Evolutionary conservation across 2,113 vertebrate species (phyloP).

Genomic region (Brachypteracias leptosomus): DNA sequence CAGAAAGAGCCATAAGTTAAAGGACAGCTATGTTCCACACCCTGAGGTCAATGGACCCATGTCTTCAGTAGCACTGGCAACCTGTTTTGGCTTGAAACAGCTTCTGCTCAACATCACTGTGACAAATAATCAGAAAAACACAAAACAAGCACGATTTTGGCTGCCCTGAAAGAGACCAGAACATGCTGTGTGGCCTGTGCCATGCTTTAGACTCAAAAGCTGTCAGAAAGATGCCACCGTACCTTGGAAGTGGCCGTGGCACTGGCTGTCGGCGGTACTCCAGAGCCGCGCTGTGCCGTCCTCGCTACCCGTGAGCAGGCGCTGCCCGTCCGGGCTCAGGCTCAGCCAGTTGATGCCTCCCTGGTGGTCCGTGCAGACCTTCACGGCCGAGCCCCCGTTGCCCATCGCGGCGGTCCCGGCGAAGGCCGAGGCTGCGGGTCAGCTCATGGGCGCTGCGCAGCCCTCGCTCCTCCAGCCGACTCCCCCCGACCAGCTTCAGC

Average conservation of each 20-base stretch:
- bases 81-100: neutral
- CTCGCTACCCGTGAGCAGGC: conserved; percentile 81
- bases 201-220: neutral
- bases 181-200: neutral
- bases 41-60: neutral
- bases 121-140: neutral
- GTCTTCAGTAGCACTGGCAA: neutral
- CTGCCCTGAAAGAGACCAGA: neutral
- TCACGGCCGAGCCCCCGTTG: conserved; percentile 74
- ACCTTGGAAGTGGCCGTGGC: conserved; percentile 79
- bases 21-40: neutral
- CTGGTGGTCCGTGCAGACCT: conserved; percentile 78
- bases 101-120: neutral
- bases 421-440: neutral
- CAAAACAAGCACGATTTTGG: neutral
- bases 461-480: neutral
- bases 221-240: neutral
- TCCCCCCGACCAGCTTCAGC: neutral
- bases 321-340: conserved; percentile 80
- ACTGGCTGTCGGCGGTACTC: conserved; percentile 79
- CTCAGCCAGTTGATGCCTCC: conserved; percentile 86
- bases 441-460: neutral
- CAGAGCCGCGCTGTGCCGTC: conserved; percentile 81
- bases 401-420: conserved; percentile 65
- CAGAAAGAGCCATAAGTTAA: neutral